These are phyloP conservation scores for Grantiella picta DNA, from an alignment of 2,113 vertebrate species.

Conservation along the genomic window DNA sequence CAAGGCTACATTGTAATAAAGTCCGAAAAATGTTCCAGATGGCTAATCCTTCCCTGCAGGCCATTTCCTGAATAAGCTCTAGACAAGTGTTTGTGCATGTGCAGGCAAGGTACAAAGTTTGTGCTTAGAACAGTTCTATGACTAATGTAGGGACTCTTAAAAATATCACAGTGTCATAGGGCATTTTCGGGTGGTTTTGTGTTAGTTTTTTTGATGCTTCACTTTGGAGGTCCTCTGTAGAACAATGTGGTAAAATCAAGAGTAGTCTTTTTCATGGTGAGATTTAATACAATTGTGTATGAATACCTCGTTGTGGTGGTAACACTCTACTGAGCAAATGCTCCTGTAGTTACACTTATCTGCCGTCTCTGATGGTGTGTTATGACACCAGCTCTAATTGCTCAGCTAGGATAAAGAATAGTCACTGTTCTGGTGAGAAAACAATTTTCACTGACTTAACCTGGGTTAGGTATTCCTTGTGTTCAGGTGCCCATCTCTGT, in stretches of 20 bases:
- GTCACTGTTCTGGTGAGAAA: background rate
- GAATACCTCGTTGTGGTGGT: background rate
- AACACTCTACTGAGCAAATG: constrained; percentile 11
- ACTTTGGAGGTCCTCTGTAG: background rate
- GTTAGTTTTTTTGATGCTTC: background rate
- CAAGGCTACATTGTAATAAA: background rate
- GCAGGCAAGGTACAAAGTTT: constrained; percentile 27
- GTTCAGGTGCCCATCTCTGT: background rate
- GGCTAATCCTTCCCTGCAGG: constrained; percentile 34
- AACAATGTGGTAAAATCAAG: background rate
- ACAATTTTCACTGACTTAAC: background rate
- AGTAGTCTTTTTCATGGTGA: background rate
- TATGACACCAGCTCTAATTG: background rate
- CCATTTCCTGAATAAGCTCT: constrained; percentile 1
- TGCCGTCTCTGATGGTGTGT: constrained; percentile 28
- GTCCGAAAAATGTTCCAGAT: background rate
- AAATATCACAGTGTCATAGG: background rate
- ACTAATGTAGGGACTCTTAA: background rate
- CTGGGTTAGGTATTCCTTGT: background rate
- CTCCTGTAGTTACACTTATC: constrained; percentile 37
- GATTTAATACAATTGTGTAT: background rate
- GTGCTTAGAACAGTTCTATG: background rate
- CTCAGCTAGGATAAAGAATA: background rate
- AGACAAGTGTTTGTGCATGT: background rate
- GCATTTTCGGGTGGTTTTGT: background rate